Conservation (phyloP, 2,888 invertebrate genomes). For the Aelia acuminata region DNA sequence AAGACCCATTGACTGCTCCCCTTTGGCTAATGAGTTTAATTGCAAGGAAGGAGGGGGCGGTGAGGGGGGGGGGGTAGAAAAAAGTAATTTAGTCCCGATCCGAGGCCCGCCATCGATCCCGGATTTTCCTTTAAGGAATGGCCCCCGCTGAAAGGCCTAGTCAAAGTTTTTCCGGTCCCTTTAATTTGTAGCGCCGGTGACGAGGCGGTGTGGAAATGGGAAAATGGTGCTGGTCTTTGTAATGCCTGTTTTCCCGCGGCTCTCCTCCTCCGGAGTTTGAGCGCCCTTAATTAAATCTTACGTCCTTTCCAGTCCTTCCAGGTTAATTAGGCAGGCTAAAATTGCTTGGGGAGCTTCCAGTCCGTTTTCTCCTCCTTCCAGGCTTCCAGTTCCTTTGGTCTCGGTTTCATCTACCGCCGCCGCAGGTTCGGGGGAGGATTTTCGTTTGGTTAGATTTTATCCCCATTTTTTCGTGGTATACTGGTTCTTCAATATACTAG, state of each 20-base stretch:
- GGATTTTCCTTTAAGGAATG: conserved; percentile 20
- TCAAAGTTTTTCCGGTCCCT: conserved; percentile 48
- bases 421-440: background rate
- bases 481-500: background rate
- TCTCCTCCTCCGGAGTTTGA: conserved; percentile 35
- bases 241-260: conserved; percentile 48
- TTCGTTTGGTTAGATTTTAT: background rate
- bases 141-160: conserved; percentile 38
- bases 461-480: background rate
- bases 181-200: conserved; percentile 30
- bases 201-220: conserved; percentile 40
- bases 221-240: conserved; percentile 40
- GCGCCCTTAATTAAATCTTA: conserved; percentile 41
- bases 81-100: conserved; percentile 39
- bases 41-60: conserved; percentile 26
- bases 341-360: background rate
- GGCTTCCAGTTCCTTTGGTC: conserved; percentile 25
- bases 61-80: background rate
- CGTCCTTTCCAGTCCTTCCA: conserved; percentile 48
- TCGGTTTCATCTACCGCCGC: background rate
- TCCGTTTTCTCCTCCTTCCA: background rate
- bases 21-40: conserved; percentile 46
- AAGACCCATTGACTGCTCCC: conserved; percentile 34
- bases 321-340: conserved; percentile 46
- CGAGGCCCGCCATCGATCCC: background rate